Conservation (phyloP, 2,113 vertebrate genomes). For the Hylia prasina region DNA sequence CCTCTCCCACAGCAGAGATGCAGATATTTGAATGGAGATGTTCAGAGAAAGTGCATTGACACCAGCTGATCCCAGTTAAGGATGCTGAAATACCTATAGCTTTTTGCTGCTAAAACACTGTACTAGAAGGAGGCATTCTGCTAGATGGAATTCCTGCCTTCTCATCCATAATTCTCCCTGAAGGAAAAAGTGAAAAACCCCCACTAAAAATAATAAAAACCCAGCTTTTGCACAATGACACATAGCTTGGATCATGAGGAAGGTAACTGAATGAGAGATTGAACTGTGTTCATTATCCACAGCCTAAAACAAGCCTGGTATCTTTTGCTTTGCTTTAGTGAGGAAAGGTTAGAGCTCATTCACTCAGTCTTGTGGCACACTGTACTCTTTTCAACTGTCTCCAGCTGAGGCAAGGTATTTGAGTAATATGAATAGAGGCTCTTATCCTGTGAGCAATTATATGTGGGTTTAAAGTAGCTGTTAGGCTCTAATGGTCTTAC, state of each 20-base stretch:
- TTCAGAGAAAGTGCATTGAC: not conserved
- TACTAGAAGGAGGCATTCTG: not conserved
- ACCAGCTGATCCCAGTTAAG: not conserved
- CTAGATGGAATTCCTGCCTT: not conserved
- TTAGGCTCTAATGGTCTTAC: not conserved
- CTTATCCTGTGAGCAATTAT: slow-evolving; percentile 51
- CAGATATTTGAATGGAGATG: not conserved
- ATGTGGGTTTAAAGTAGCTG: not conserved
- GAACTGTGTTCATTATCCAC: slow-evolving; percentile 14
- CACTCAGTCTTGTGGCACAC: not conserved
- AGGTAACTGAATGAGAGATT: not conserved
- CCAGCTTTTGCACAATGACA: not conserved
- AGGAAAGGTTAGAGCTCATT: slow-evolving; percentile 45
- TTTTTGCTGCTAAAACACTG: not conserved
- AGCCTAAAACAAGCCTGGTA: slow-evolving; percentile 6
- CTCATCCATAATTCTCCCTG: not conserved
- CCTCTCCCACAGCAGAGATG: too few species aligned
- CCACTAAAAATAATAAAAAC: not conserved
- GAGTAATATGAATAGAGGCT: slow-evolving; percentile 27
- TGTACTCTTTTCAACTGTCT: slow-evolving; percentile 42
- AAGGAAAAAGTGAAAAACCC: not conserved
- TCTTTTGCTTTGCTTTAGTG: slow-evolving; percentile 25
- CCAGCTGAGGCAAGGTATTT: slow-evolving; percentile 48
- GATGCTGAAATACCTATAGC: not conserved
- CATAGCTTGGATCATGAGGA: not conserved